Evolutionary conservation across 2,113 vertebrate genomes (phyloP).

Genomic region (Oreochromis spilurus): DNA sequence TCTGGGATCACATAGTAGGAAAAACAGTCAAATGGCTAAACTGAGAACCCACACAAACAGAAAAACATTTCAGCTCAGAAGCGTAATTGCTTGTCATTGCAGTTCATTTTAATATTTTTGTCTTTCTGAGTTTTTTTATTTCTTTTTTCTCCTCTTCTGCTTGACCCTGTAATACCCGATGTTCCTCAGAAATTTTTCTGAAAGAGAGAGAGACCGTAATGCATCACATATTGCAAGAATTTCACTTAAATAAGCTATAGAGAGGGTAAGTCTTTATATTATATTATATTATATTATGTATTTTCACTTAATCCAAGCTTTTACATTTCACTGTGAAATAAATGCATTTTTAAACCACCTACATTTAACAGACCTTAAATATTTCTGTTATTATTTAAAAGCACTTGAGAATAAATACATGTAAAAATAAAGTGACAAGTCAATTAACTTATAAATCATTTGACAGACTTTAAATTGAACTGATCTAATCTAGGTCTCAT

Average conservation of each 20-base stretch:
- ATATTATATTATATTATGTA: background rate
- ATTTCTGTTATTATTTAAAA: background rate
- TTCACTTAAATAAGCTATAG: background rate
- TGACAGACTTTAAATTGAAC: fast-evolving
- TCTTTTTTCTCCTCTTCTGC: background rate
- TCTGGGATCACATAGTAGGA: background rate
- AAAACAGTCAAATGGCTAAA: fast-evolving
- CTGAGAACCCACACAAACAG: background rate
- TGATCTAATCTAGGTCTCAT: background rate
- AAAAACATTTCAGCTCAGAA: background rate
- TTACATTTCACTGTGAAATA: background rate
- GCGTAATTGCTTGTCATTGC: background rate
- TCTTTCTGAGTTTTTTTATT: background rate
- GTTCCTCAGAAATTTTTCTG: background rate
- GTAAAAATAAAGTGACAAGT: background rate
- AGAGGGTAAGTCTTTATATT: background rate
- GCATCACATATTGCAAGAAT: background rate
- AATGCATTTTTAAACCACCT: background rate
- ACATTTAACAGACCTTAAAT: background rate
- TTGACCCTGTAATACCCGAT: background rate
- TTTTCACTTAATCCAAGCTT: background rate
- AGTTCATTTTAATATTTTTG: background rate
- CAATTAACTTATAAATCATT: background rate
- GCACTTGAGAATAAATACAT: background rate
- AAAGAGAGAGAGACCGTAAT: background rate